These are phyloP conservation scores for Pachypeltis micranthus DNA, from an alignment of 1,140 invertebrate species.

Conservation along the genomic window DNA sequence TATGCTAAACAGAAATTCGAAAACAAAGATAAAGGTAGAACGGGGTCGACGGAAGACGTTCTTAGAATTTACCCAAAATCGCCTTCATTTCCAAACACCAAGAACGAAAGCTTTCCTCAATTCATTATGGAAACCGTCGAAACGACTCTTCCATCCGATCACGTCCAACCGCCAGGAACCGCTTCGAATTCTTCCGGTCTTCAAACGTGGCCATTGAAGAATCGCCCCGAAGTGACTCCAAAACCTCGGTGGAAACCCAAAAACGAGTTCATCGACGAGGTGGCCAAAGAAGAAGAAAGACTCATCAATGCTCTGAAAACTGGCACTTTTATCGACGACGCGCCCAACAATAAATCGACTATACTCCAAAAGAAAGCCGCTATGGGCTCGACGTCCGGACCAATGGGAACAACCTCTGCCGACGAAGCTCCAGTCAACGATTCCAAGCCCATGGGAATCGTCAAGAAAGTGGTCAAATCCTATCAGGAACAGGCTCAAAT, in stretches of 20 bases:
- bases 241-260: constrained; percentile 13
- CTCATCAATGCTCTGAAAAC: constrained; percentile 65
- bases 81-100: constrained; percentile 2
- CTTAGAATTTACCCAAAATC: constrained; percentile 18
- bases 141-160: constrained; percentile 28
- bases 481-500: constrained; percentile 23
- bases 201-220: constrained; percentile 54
- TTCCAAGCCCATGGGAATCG: constrained; percentile 32
- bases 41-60: background rate
- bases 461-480: constrained; percentile 27
- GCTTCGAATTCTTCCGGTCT: constrained; percentile 26
- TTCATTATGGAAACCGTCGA: constrained; percentile 21
- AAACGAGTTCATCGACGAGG: constrained; percentile 42
- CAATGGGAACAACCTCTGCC: constrained; percentile 31
- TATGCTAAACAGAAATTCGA: constrained; percentile 58
- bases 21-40: constrained; percentile 34
- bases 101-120: constrained; percentile 1
- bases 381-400: background rate
- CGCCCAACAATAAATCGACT: constrained; percentile 17
- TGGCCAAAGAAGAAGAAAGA: constrained; percentile 64
- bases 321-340: constrained; percentile 52
- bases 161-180: constrained; percentile 17
- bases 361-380: constrained; percentile 19
- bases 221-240: constrained; percentile 26
- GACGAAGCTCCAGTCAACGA: constrained; percentile 34